Evolutionary conservation across 2,113 vertebrate genomes (phyloP), one percentile per base, ranked within the genome.

Genomic region (Suncus etruscus): DNA sequence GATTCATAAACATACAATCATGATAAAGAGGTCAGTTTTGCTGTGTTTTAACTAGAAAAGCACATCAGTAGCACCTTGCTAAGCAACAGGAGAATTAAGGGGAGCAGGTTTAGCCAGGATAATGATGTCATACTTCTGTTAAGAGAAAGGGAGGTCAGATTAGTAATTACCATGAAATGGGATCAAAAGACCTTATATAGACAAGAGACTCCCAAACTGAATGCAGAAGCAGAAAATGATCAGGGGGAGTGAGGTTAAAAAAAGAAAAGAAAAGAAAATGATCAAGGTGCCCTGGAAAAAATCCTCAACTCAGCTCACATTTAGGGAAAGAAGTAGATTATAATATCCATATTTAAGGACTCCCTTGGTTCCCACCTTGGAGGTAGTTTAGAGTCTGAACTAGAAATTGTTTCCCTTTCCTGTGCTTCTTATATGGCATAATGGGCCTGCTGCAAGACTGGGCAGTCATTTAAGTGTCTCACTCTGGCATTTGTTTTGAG

Each of bases 141-240:
- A 72, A 61, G 83, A 77, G 47, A 79, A 79, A 51, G 11, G 70
- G 32, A 87, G 16, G 14, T 1, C 61, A 68, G 47, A 29, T 4
- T 39, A 87, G 48, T 24, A 69, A 47, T 66, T 84, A 84, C 70
- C 6, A 24, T 7, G 15, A 20, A 75, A 10, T 31, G 79, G 27
- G 54, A 65, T 80, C 68, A 89, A 88, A 11, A 79, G 47, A 83
- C 4, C 11, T 50, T 68, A 1, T 70, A 15, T 0, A 87, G 76
- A 65, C 18, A 27, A 79, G 32, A 89, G 27, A 91, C 63, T 5
- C 18, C 31, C 27, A 61, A 51, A 22, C 15, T 91, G 22, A 47
- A 48, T 82, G 85, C 69, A 7, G 72, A 88, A 73, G 81, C 47
- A 29, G 31, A 68, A 86, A 89, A 27, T 65, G 51, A 31, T 70